These are phyloP conservation scores for Pocillopora meandrina DNA, from an alignment of 92 coral and sea anemone species.

Conservation along the genomic window DNA sequence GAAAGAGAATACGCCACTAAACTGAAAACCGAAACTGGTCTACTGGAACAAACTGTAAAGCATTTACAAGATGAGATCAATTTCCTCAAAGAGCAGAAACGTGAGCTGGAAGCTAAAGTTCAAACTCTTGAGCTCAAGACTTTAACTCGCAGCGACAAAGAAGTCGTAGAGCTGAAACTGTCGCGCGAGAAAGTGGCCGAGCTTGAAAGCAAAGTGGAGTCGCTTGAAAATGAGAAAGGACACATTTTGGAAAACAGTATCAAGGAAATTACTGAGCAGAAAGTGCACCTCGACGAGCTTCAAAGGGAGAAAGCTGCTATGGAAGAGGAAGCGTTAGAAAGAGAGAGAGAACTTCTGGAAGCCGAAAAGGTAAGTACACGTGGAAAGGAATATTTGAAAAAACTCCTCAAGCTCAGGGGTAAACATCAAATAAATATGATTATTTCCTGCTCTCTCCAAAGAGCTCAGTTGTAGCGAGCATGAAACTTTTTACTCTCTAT, in stretches of 20 bases:
- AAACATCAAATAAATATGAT: neutral
- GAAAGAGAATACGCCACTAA: slow-evolving; percentile 75
- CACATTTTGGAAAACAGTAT: slow-evolving; percentile 57
- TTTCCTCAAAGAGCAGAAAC: slow-evolving; percentile 79
- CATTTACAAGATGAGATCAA: slow-evolving; percentile 73
- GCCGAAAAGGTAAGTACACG: slow-evolving; percentile 66
- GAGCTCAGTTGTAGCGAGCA: neutral
- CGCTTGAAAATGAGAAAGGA: slow-evolving; percentile 65
- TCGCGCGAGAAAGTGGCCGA: slow-evolving; percentile 79
- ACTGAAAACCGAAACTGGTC: slow-evolving; percentile 77
- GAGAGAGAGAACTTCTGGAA: slow-evolving; percentile 58
- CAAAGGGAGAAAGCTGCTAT: slow-evolving; percentile 69
- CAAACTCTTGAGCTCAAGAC: slow-evolving; percentile 82
- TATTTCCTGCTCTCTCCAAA: neutral
- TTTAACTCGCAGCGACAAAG: slow-evolving; percentile 72
- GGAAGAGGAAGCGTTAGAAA: slow-evolving; percentile 63
- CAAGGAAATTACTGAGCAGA: slow-evolving; percentile 70
- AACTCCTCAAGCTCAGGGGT: neutral
- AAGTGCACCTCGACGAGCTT: slow-evolving; percentile 73
- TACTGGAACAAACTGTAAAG: slow-evolving; percentile 65
- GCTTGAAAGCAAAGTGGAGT: slow-evolving; percentile 61
- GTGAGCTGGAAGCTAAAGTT: slow-evolving; percentile 72
- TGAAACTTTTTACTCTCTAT: neutral
- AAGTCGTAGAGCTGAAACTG: slow-evolving; percentile 70
- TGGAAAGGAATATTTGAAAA: neutral